phyloP scores from a whole-genome alignment of 1,140 invertebrate species.

The Aphaenogaster rudis region DNA sequence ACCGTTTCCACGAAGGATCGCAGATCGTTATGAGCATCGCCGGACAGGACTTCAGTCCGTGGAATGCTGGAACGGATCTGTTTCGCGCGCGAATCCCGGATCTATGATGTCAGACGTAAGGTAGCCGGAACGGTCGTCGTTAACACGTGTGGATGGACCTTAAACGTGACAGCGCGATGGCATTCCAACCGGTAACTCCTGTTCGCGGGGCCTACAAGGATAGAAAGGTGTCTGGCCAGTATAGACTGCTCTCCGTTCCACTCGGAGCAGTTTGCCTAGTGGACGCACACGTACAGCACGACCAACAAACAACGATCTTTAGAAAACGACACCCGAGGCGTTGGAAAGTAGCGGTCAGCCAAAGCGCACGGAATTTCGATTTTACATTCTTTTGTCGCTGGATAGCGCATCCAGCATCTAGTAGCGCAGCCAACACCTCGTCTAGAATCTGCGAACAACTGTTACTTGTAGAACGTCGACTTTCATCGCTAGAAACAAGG shows the following conservation, averaged over 20 bases:
- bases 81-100: constrained; percentile 11
- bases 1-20: neutral
- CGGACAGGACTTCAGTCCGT: neutral
- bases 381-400: neutral
- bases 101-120: constrained; percentile 35
- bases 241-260: constrained; percentile 44
- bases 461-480: neutral
- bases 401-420: neutral
- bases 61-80: neutral
- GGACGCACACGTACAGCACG: constrained; percentile 21
- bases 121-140: neutral
- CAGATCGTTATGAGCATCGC: neutral
- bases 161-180: constrained; percentile 57
- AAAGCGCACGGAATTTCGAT: constrained; percentile 21
- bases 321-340: constrained; percentile 34
- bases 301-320: constrained; percentile 29
- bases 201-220: constrained; percentile 67
- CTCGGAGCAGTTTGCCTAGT: constrained; percentile 58
- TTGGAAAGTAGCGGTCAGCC: constrained; percentile 41
- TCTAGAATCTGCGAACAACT: neutral
- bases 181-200: constrained; percentile 78
- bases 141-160: constrained; percentile 27
- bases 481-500: neutral
- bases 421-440: neutral
- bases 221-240: constrained; percentile 77